Conservation (phyloP, 2,113 vertebrate species). For the Campylorhamphus procurvoides region DNA sequence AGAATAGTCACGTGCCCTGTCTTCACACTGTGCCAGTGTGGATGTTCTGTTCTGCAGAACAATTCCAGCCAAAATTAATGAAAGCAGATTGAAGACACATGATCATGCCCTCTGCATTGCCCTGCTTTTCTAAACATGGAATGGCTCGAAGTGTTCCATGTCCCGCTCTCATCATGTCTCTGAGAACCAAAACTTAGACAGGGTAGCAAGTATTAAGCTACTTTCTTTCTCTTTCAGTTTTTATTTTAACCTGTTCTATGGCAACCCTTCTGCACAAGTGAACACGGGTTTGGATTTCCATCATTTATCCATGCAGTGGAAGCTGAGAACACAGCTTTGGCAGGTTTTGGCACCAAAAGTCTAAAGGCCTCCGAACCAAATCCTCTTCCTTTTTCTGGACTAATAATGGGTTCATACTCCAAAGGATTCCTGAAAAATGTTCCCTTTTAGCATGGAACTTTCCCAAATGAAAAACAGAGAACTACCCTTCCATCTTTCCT, state of each 20-base stretch:
- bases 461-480: background rate
- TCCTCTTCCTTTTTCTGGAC: background rate
- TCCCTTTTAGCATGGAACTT: background rate
- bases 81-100: background rate
- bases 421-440: background rate
- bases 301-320: background rate
- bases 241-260: background rate
- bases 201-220: background rate
- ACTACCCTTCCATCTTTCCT: background rate
- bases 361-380: background rate
- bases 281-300: background rate
- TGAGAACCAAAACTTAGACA: background rate
- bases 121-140: background rate
- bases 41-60: background rate
- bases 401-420: background rate
- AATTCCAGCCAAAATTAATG: background rate
- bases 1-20: background rate
- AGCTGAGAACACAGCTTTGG: background rate
- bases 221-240: background rate
- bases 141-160: rapidly evolving
- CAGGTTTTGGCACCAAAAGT: background rate
- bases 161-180: background rate
- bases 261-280: background rate
- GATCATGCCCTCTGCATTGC: rapidly evolving
- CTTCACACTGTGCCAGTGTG: background rate